Evolutionary conservation across 2,888 invertebrate genomes (phyloP), one percentile per base, ranked within the genome.

Genomic region (Leptura quadrifasciata): DNA sequence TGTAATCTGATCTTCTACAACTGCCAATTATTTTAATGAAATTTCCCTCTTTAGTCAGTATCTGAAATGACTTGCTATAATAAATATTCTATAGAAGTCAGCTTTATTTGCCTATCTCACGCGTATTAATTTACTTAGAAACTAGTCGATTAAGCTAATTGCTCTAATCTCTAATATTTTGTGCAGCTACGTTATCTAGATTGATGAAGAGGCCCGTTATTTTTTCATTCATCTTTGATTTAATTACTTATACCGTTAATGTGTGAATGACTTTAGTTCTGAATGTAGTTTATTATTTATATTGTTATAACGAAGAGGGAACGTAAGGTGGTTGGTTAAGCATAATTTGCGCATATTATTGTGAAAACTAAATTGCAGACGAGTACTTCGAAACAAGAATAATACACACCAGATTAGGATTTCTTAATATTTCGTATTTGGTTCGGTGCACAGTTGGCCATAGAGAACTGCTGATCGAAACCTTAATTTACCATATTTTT

Each of bases 11-110:
- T 77, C 73, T 60, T 64, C 69, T 76, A 75, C 76, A 76, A 74
- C 72, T 71, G 74, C 67, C 79, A 80, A 79, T 81, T 79, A 79
- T 78, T 75, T 76, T 81, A 81, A 81, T 81, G 80, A 80, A 80
- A 80, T 79, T 79, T 77, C 75, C 74, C 79, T 72, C 74, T 69
- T 74, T 72, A 72, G 63, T 70, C 47, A 10, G 58, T 72, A 39
- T 60, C 21, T 70, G 35, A 70, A 47, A 21, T 24, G 47, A 70
- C 58, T 35, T 31, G 57, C 68, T 17, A 47, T 24, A 35, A 71
- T 71, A 71, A 47, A 71, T 71, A 61, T 60, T 15, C 39, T 55
- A 39, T 15, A 54, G 68, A 64, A 63, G 47, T 68, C 72, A 72
- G 71, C 31, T 74, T 74, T 77, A 77, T 74, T 77, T 77, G 72